Conservation (phyloP, 2,888 invertebrate species). For the Fragum whitleyi region DNA sequence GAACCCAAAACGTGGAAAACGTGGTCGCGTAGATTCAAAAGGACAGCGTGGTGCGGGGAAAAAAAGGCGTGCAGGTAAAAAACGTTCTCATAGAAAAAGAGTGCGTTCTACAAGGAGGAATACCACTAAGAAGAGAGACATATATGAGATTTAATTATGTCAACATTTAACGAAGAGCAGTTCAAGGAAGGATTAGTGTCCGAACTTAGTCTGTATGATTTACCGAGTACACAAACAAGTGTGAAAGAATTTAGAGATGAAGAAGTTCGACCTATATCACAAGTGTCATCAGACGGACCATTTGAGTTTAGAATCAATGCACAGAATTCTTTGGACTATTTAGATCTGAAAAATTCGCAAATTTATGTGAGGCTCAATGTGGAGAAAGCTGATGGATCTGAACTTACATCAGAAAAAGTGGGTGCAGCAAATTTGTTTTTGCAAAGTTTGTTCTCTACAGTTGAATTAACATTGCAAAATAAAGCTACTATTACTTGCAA, state of each 20-base stretch:
- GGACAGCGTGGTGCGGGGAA: conserved; percentile 1
- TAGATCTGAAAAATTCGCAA: conserved; percentile 54
- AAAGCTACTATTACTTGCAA: conserved; percentile 56
- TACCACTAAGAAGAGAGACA: conserved; percentile 17
- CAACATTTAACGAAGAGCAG: conserved; percentile 48
- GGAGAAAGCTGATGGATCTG: conserved; percentile 50
- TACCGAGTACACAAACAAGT: conserved; percentile 59
- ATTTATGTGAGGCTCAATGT: conserved; percentile 41
- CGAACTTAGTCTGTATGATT: conserved; percentile 49
- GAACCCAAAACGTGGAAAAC: neutral
- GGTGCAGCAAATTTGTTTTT: conserved; percentile 61
- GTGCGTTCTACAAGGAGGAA: neutral
- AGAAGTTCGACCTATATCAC: conserved; percentile 52
- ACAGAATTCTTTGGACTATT: conserved; percentile 57
- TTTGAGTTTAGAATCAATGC: conserved; percentile 58
- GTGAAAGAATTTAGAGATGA: conserved; percentile 52
- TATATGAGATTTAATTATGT: conserved; percentile 51
- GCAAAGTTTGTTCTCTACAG: conserved; percentile 57
- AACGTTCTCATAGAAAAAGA: conserved; percentile 3
- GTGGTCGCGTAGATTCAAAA: neutral
- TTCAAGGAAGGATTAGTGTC: conserved; percentile 55
- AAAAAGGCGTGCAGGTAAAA: neutral
- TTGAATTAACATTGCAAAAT: conserved; percentile 62
- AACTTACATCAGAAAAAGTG: conserved; percentile 41
- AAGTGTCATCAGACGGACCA: conserved; percentile 42